phyloP scores from a whole-genome alignment of 2,113 vertebrate genomes.

The Etheostoma cragini region DNA sequence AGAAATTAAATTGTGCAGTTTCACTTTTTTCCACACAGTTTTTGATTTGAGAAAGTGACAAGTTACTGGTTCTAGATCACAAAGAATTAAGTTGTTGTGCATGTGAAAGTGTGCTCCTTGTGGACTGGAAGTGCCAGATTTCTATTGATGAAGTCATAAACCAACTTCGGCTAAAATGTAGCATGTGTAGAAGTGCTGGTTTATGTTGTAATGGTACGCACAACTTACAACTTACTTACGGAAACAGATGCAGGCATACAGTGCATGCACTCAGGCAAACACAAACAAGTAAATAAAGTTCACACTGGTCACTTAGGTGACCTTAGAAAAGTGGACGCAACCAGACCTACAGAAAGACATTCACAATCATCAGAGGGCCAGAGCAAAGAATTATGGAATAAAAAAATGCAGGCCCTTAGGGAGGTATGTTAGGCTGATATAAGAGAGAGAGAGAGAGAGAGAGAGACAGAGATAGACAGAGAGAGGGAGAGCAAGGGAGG shows the following conservation, averaged over 20 bases:
- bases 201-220: background rate
- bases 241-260: background rate
- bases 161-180: background rate
- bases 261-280: background rate
- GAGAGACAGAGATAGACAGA: no score
- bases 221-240: constrained; percentile 4
- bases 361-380: constrained; percentile 41
- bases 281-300: constrained; percentile 18
- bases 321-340: constrained; percentile 39
- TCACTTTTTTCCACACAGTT: background rate
- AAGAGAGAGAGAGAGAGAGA: constrained; percentile 6
- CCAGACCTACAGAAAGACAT: constrained; percentile 30
- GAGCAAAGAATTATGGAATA: constrained; percentile 42
- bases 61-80: background rate
- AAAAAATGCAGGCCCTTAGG: constrained; percentile 33
- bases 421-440: constrained; percentile 26
- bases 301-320: constrained; percentile 34
- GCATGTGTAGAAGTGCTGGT: background rate
- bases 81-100: background rate
- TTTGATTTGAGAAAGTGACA: background rate
- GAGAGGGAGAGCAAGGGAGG: constrained; percentile 2
- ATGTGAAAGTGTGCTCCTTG: background rate
- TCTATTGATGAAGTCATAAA: constrained; percentile 34
- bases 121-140: background rate
- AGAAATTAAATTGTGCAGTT: background rate